phyloP scores from a whole-genome alignment of 2,113 vertebrate species.

The Falcunculus frontatus region DNA sequence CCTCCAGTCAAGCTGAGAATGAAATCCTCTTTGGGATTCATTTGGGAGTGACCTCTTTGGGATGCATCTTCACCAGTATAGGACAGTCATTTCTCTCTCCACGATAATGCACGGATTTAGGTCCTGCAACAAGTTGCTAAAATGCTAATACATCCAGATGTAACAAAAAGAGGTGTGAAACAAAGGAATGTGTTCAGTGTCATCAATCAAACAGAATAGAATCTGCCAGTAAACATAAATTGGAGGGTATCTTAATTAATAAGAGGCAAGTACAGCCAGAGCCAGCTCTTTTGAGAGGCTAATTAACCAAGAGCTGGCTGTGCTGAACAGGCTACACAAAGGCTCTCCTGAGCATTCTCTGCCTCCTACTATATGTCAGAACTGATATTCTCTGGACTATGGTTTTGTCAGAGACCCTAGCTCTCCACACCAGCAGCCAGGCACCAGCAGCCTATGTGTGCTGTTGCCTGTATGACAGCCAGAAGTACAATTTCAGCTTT shows the following conservation, averaged over 20 bases:
- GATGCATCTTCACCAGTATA: neutral
- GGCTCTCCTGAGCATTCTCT: neutral
- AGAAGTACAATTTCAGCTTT: neutral
- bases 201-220: neutral
- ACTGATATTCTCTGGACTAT: neutral
- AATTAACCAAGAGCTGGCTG: constrained; percentile 8
- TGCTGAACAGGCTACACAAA: neutral
- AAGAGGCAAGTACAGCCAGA: neutral
- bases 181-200: neutral
- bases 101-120: neutral
- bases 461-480: neutral
- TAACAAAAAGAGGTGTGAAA: neutral
- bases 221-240: neutral
- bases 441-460: neutral
- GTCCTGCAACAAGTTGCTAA: neutral
- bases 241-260: neutral
- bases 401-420: neutral
- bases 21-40: neutral
- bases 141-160: neutral
- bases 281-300: neutral
- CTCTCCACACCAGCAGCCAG: neutral
- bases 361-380: neutral
- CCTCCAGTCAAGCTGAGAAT: neutral
- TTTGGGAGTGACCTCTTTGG: neutral
- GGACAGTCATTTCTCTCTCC: neutral